A percentile compares a stretch with the other conserved stretches of the same genome.
Evolutionary conservation across 2,113 vertebrate species (phyloP).

Genomic region (Thunnus thynnus): DNA sequence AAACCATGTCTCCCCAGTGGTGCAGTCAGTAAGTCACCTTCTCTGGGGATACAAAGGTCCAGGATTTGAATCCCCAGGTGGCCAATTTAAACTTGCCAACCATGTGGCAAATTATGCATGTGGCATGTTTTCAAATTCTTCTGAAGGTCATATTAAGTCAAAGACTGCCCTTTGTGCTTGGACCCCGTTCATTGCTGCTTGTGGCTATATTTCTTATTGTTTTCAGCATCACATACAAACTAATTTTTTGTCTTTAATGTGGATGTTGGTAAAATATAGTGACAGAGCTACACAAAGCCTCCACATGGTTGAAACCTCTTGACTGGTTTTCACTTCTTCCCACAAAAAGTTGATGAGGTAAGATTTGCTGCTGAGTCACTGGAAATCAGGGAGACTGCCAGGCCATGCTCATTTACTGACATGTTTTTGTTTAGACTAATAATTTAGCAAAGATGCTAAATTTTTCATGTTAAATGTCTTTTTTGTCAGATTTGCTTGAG

Average conservation of each 20-base stretch:
- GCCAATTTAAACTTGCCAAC: too few relatives aligned
- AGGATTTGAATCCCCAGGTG: too few relatives aligned
- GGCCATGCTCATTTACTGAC: slow-evolving; percentile 10
- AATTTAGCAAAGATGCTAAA: neutral
- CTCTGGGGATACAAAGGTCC: too few relatives aligned
- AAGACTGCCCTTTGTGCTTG: too few relatives aligned
- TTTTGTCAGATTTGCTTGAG: neutral
- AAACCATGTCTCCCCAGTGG: too few relatives aligned
- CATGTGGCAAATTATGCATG: too few relatives aligned
- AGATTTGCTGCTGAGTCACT: slow-evolving; percentile 32
- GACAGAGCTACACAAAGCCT: slow-evolving; percentile 9
- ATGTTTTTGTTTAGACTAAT: neutral
- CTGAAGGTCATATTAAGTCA: too few relatives aligned
- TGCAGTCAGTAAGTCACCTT: too few relatives aligned
- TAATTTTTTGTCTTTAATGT: slow-evolving; percentile 11
- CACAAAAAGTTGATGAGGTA: slow-evolving; percentile 7
- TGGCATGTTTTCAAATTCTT: too few relatives aligned
- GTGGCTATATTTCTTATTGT: neutral
- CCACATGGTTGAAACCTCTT: neutral
- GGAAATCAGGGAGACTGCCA: neutral
- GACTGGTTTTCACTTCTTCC: slow-evolving; percentile 17
- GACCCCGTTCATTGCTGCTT: too few relatives aligned
- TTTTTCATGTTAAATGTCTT: neutral
- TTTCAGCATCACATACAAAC: neutral
- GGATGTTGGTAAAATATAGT: neutral